Percentiles rank a stretch among this genome's conserved stretches.
phyloP scores from a whole-genome alignment of 2,113 vertebrate species.

The Megatriorchis doriae region DNA sequence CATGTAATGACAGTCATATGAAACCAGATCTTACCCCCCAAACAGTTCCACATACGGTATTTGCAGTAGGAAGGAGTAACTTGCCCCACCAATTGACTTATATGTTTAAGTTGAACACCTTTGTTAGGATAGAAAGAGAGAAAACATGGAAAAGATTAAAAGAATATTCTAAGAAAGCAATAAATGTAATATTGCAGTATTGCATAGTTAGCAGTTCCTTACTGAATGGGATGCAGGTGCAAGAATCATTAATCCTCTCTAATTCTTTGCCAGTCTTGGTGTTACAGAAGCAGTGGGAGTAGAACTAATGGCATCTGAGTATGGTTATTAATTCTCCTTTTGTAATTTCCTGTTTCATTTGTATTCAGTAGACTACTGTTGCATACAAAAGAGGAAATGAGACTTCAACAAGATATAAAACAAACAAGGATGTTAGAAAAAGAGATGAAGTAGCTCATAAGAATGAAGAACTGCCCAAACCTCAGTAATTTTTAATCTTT shows the following conservation, averaged over 20 bases:
- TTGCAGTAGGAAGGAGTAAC: background rate
- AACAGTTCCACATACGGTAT: background rate
- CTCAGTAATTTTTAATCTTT: background rate
- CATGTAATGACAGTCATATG: background rate
- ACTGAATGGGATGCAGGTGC: background rate
- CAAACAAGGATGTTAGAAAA: background rate
- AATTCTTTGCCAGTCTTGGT: background rate
- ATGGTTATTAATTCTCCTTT: conserved; percentile 5
- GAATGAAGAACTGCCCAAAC: background rate
- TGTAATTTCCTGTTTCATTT: conserved; percentile 13
- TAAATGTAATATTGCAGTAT: background rate
- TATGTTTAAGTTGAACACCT: background rate
- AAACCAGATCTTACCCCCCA: background rate
- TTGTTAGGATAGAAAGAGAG: background rate
- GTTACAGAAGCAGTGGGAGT: background rate
- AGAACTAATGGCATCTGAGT: background rate
- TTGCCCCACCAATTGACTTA: background rate
- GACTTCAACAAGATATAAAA: background rate
- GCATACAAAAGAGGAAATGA: background rate
- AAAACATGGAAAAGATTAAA: background rate
- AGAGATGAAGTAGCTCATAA: background rate
- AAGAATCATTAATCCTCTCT: background rate
- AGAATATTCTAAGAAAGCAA: background rate
- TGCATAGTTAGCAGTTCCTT: background rate
- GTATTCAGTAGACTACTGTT: background rate